These are phyloP conservation scores for Papilio demoleus DNA, from an alignment of 2,888 invertebrate species.

Conservation along the genomic window DNA sequence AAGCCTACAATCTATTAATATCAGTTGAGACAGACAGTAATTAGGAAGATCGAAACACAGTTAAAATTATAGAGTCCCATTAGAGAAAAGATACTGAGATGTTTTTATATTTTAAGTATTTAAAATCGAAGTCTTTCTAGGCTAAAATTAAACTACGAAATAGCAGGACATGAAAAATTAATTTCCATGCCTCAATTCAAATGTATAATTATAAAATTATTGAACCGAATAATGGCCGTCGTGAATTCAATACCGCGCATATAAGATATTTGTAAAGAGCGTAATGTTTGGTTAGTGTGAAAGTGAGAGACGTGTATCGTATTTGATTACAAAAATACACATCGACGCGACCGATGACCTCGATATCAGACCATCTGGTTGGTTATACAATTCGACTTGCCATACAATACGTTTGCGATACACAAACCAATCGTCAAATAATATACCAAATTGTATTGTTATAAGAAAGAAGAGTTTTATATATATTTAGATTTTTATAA, in stretches of 20 bases:
- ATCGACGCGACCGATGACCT: slow-evolving; percentile 45
- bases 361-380: slow-evolving; percentile 48
- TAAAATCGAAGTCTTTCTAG: too few species aligned
- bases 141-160: too few species aligned
- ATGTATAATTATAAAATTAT: background rate
- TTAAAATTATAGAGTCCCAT: too few species aligned
- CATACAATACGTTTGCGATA: slow-evolving; percentile 41
- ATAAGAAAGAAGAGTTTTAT: background rate
- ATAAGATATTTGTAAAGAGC: slow-evolving; percentile 4
- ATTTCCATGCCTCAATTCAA: background rate
- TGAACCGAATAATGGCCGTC: background rate
- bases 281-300: slow-evolving; percentile 14
- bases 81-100: too few species aligned
- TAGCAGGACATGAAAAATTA: too few species aligned
- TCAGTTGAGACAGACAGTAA: background rate
- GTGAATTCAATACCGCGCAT: background rate
- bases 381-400: slow-evolving; percentile 45
- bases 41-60: too few species aligned
- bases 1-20: background rate
- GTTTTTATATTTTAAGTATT: too few species aligned
- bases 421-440: background rate
- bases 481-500: background rate
- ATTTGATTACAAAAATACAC: slow-evolving; percentile 39
- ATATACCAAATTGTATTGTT: background rate
- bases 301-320: slow-evolving; percentile 10